Base-by-base conservation (phyloP, 2,113 vertebrate species). In the Pituophis catenifer region DNA sequence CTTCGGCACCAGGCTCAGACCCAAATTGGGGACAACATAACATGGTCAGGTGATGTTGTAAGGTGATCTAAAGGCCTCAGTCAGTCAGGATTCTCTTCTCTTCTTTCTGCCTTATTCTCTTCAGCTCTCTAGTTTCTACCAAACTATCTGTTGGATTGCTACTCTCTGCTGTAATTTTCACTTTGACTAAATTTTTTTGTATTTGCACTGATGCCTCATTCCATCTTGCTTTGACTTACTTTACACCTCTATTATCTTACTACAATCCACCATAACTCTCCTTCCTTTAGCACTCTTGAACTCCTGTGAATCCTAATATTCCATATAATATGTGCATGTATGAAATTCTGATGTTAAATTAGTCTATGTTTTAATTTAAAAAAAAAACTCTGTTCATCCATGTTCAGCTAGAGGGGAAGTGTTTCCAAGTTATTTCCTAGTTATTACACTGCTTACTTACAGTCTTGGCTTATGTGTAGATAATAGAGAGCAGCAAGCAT, bases 401-500 rank as follows among this genome's bases (percentile, higher is more conserved):
- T 21, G 9, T 86, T 48, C 48, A 15, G 33, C 17, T 15, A 23
- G 26, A 54, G 94, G 9, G 8, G 75, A 90, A 26, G 44, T 10
- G 1, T 91, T 95, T 86, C 21, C 3, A 48, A 48, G 44, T 48
- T 48, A 48, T 90, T 38, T 53, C 54, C 92, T 89, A 21, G 3
- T 91, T 54, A 55, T 38, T 92, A 89, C 8, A 26, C 15, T 5
- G 53, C 11, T 92, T 93, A 98, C 98, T 98, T 97, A 98, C 98
- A 90, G 48, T 97, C 96, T 92, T 98, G 98, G 93, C 98, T 98
- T 95, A 98, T 96, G 38, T 98, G 97, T 94, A 98, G 93, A 88
- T 98, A 98, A 95, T 97, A 98, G 50, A 98, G 94, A 26, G 98
- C 97, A 94, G 98, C 98, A 26, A 97, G 97, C 94, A 97, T 97